Evolutionary conservation across 1,140 invertebrate species (phyloP), one percentile per base, ranked within the genome.

Genomic region (Atta texana): DNA sequence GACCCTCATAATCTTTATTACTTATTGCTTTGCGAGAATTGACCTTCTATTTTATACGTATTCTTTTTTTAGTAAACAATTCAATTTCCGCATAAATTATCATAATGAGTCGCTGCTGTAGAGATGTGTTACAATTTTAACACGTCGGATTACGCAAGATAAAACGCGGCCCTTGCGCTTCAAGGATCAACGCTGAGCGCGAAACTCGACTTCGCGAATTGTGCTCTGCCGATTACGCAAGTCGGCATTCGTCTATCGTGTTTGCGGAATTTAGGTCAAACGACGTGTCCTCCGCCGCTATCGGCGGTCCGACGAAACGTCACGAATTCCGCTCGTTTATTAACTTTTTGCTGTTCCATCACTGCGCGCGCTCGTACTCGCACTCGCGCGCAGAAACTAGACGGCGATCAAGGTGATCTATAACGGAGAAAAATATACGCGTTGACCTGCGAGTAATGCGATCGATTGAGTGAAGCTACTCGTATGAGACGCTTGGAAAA

Each of bases 211-310:
- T 76, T 84, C 49, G 44, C 82, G 49, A 75, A 64, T 57, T 57
- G 68, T 68, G 55, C 85, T 31, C 68, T 14, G 39, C 59, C 39
- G 69, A 84, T 94, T 93, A 91, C 92, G 93, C 89, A 94, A 94
- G 92, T 77, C 49, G 91, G 90, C 80, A 85, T 89, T 90, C 87
- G 89, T 88, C 87, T 87, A 90, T 92, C 88, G 71, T 72, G 71
- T 87, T 90, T 87, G 84, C 49, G 91, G 91, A 92, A 94, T 94
- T 93, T 92, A 93, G 94, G 94, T 93, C 93, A 94, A 85, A 80
- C 92, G 87, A 88, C 88, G 92, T 91, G 89, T 89, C 91, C 88
- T 87, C 74, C 63, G 90, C 88, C 88, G 85, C 91, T 92, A 92
- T 87, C 91, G 72, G 78, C 81, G 89, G 85, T 91, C 75, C 49